A percentile compares a stretch with the other conserved stretches of the same genome.
Conservation (phyloP, 1,140 invertebrate genomes). For the Glossosoma conforme region DNA sequence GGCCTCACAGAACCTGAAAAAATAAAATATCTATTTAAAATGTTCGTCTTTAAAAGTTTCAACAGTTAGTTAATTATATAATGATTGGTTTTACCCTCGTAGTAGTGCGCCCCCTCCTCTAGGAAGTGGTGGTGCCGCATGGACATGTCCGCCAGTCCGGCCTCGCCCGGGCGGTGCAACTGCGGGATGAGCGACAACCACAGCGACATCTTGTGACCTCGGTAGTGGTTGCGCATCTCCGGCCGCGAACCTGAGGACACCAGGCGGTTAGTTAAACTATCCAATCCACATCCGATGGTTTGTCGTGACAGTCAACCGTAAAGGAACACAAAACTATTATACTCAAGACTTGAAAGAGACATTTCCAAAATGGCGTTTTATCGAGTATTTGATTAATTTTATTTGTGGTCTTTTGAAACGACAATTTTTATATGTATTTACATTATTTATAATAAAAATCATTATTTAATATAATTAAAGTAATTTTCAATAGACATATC, state of each 20-base stretch:
- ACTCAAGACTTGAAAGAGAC: no score
- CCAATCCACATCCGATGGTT: no score
- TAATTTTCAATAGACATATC: no score
- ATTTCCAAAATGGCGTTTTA: no score
- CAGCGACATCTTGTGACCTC: slow-evolving; percentile 86
- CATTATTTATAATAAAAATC: no score
- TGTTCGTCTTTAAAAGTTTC: neutral
- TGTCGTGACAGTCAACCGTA: no score
- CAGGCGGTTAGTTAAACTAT: no score
- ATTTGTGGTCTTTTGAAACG: no score
- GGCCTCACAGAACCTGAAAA: slow-evolving; percentile 62
- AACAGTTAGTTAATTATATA: neutral
- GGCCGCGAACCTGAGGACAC: slow-evolving; percentile 59
- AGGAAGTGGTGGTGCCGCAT: slow-evolving; percentile 75
- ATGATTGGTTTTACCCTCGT: slow-evolving; percentile 62
- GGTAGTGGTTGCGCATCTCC: slow-evolving; percentile 75
- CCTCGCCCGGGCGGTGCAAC: slow-evolving; percentile 67
- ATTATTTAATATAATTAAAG: no score
- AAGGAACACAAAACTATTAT: no score
- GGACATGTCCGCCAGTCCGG: slow-evolving; percentile 59
- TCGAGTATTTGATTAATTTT: no score
- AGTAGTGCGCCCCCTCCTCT: slow-evolving; percentile 62
- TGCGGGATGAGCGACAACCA: slow-evolving; percentile 90
- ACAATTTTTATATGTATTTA: no score
- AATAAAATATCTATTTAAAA: slow-evolving; percentile 5